Conservation (phyloP, 2,797 vertebrate genomes). For the Syngnathus acus region DNA sequence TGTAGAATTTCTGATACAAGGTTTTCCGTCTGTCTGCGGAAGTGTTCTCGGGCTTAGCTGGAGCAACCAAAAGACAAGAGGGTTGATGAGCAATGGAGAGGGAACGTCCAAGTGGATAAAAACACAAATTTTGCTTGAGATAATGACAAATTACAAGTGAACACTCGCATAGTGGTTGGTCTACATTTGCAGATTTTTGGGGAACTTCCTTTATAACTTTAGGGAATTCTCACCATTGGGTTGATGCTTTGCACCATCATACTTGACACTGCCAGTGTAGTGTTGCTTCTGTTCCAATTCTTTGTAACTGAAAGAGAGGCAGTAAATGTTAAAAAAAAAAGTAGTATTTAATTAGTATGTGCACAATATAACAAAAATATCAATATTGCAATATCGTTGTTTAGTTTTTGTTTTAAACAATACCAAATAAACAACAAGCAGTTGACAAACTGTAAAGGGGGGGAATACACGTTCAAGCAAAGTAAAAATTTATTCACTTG, state of each 20-base stretch:
- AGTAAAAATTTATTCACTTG: no score
- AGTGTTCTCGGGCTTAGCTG: constrained; percentile 44
- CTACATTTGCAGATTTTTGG: neutral
- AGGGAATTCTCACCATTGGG: constrained; percentile 52
- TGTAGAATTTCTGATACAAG: constrained; percentile 69
- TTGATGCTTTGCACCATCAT: constrained; percentile 53
- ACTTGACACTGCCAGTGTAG: constrained; percentile 48
- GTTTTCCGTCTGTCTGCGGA: constrained; percentile 59
- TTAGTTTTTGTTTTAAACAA: no score
- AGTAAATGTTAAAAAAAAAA: neutral
- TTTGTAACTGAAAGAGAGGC: constrained; percentile 57
- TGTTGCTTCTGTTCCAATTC: constrained; percentile 59
- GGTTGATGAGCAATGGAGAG: neutral
- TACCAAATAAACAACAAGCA: no score
- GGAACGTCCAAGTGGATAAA: neutral
- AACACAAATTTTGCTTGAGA: neutral
- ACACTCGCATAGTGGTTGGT: neutral
- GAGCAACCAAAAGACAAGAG: neutral
- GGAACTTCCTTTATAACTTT: no score
- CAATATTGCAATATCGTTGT: no score
- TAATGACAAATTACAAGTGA: neutral
- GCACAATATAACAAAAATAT: no score
- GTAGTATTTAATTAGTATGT: neutral
- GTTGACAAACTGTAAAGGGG: no score
- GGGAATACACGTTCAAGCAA: no score